A percentile compares a stretch with the other conserved stretches of the same genome.
Conservation (phyloP, 1,140 invertebrate species). For the Macrosteles quadrilineatus region DNA sequence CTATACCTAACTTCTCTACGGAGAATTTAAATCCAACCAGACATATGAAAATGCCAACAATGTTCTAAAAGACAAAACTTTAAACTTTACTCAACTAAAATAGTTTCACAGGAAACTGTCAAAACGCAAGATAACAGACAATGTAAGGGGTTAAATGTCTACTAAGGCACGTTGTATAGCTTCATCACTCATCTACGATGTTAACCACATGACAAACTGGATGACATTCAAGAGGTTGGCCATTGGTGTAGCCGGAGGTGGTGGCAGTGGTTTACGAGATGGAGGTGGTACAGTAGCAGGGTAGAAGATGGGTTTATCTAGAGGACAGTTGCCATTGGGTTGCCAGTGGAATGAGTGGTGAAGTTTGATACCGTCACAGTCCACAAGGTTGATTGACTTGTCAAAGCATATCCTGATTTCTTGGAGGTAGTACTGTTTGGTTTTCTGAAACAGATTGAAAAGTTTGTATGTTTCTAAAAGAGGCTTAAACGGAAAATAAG, state of each 20-base stretch:
- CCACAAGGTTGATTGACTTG: slow-evolving; percentile 29
- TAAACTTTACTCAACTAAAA: too few species aligned
- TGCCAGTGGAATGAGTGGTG: not conserved
- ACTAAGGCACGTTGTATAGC: not conserved
- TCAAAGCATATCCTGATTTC: slow-evolving; percentile 39
- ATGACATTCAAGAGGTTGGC: not conserved
- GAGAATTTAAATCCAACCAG: too few species aligned
- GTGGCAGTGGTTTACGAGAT: not conserved
- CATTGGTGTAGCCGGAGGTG: not conserved
- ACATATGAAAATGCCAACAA: too few species aligned
- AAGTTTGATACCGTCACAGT: slow-evolving; percentile 34
- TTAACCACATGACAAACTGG: slow-evolving; percentile 23
- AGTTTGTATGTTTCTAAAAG: not conserved
- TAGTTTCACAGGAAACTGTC: too few species aligned
- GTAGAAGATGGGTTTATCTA: slow-evolving; percentile 27
- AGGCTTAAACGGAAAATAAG: too few species aligned
- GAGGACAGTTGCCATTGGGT: slow-evolving; percentile 28
- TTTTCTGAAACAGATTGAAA: slow-evolving; percentile 33
- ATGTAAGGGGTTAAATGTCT: too few species aligned
- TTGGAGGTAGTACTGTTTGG: slow-evolving; percentile 26
- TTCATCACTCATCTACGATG: not conserved
- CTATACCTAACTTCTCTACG: too few species aligned
- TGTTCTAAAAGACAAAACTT: too few species aligned
- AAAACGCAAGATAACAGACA: too few species aligned
- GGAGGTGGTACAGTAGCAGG: slow-evolving; percentile 25